Base-by-base conservation (phyloP, 92 coral and sea anemone species). In the Palythoa grandiflora region DNA sequence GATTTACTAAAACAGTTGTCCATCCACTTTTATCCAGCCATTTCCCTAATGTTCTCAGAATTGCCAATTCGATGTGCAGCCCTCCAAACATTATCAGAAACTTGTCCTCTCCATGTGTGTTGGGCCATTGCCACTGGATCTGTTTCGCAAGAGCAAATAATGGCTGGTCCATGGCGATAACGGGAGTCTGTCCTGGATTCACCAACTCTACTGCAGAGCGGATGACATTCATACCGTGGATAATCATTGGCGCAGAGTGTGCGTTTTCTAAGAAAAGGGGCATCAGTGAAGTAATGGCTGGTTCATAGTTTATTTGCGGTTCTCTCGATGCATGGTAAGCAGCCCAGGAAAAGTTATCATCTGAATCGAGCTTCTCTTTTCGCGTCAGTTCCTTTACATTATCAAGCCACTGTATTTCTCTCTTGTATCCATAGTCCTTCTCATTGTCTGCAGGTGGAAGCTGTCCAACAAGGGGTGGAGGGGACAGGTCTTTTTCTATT, bases 1-100 rank as follows among this genome's bases (percentile, higher is more conserved):
- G 0, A 28, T 16, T 73, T 59, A 16, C 87, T 78, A 85, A 71
- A 38, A 74, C 83, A 59, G 54, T 63, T 9, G 83, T 85, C 83
- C 89, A 85, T 4, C 84, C 89, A 75, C 75, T 86, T 9, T 66
- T 83, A 8, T 86, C 47, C 15, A 86, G 40, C 89, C 54, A 74
- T 55, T 74, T 73, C 3, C 89, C 90, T 52, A 11, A 6, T 52
- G 9, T 52, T 28, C 28, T 28, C 28, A 28, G 28, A 28, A 28
- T 28, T 28, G 28, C 28, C 28, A 28, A 28, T 28, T 28, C 28
- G 28, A 28, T 28, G 28, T 28, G 28, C 28, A 28, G 28, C 28
- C 28, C 28, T 28, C 28, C 28, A 28, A 28, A 28, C 28, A 28
- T 28, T 28, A 28, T 28, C 28, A 28, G 28, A 28, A 28, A 28